Evolutionary conservation across 2,113 vertebrate genomes (phyloP), one percentile per base, ranked within the genome.

Genomic region (Neogale vison): DNA sequence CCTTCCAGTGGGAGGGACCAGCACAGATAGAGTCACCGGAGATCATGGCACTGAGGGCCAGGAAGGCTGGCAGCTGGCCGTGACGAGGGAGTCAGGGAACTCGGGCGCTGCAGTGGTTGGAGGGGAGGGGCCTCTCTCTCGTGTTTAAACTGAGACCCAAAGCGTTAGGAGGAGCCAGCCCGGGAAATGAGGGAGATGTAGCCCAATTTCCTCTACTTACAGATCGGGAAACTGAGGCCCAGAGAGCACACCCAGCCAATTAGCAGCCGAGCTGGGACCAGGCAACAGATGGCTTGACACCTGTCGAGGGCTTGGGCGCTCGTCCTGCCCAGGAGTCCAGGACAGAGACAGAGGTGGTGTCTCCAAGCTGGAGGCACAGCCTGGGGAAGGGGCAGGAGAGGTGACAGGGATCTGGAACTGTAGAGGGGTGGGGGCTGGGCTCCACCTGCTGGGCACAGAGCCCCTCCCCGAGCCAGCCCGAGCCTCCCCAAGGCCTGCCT

Each of bases 201-300:
- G 36, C 23, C 23, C 1, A 57, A 36, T 1, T 34, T 47, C 47
- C 42, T 26, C n/a, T 45, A 7, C 47, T 90, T 84, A 74, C n/a
- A 39, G 21, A 63, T 20, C 21, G 47, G 47, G 65, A 93, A 93
- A 95, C 94, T 36, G 79, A 97, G 95, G 74, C 87, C 65, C n/a
- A 10, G 57, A 34, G 24, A 3, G 34, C 3, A 82, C 65, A 83
- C 52, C 26, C 3, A 39, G 34, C 14, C 45, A 1, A 0, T 47
- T 2, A 34, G 59, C 57, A 42, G 21, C 1, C 3, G 57, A 71
- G n/a, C 20, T 6, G 24, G 52, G 23, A 34, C 8, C 1, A 36
- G 55, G n/a, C 4, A 2, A 42, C 24, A 5, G 2, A 15, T 0
- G 29, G 26, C 67, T 87, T 20, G 2, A 36, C 24, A 9, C n/a